phyloP scores from a whole-genome alignment of 2,888 invertebrate genomes.

The Drosophila meridiana region DNA sequence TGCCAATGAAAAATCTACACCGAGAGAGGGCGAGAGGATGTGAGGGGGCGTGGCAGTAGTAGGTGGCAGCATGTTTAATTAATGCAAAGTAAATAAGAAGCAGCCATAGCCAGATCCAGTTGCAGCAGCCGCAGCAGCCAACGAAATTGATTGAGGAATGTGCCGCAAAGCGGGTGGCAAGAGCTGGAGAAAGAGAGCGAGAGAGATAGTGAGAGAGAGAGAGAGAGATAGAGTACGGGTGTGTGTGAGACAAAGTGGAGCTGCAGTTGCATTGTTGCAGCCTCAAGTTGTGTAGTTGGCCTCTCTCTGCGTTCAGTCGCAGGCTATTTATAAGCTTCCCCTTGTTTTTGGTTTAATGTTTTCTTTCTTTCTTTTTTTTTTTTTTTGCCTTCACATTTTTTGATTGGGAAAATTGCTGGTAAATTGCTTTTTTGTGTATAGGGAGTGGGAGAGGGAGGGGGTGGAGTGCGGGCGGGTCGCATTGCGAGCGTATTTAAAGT shows the following conservation, averaged over 20 bases:
- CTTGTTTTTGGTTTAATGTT: constrained; percentile 9
- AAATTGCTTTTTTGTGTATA: constrained; percentile 74
- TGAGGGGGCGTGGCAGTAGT: constrained; percentile 22
- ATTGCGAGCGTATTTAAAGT: constrained; percentile 26
- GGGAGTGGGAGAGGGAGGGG: neutral
- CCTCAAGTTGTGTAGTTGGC: constrained; percentile 35
- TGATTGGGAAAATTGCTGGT: constrained; percentile 79
- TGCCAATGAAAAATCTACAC: constrained; percentile 68
- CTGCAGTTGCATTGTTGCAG: constrained; percentile 57
- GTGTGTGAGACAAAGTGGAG: neutral
- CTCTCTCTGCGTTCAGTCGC: constrained; percentile 16
- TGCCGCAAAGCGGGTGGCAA: constrained; percentile 65
- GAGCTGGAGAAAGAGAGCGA: neutral
- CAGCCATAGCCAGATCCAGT: constrained; percentile 31
- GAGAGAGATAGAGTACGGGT: neutral
- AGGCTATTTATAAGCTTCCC: constrained; percentile 73
- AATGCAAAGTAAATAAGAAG: constrained; percentile 81
- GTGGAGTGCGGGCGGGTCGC: neutral
- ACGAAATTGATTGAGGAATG: constrained; percentile 78
- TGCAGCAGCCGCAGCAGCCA: constrained; percentile 45
- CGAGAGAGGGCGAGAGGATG: neutral
- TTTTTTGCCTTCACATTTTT: constrained; percentile 50
- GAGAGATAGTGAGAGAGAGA: neutral
- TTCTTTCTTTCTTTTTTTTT: neutral
- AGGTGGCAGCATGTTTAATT: constrained; percentile 80